These are phyloP conservation scores for Tenthredo livida DNA, from an alignment of 2,888 invertebrate genomes.

Conservation along the genomic window DNA sequence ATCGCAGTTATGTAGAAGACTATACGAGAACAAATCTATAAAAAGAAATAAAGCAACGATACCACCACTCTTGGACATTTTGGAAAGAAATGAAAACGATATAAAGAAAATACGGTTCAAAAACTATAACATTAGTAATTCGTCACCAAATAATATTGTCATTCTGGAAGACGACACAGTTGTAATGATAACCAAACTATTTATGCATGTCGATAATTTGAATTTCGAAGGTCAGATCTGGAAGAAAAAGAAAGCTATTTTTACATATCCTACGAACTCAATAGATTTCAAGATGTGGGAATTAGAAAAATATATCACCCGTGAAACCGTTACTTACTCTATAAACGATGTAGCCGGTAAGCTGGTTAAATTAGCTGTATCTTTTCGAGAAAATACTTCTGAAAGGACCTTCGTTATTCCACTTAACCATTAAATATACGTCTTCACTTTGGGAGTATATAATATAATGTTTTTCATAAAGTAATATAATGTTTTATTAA, in stretches of 20 bases:
- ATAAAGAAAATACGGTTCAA: neutral
- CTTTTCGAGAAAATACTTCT: neutral
- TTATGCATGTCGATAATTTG: neutral
- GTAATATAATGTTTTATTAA: too few species aligned
- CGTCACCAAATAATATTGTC: neutral
- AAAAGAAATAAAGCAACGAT: neutral
- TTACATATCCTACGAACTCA: neutral
- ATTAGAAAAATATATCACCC: neutral
- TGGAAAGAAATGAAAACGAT: neutral
- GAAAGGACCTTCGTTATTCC: neutral
- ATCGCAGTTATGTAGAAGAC: conserved; percentile 30
- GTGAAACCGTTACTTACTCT: neutral
- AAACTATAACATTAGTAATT: neutral
- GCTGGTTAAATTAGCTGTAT: neutral
- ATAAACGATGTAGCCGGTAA: neutral
- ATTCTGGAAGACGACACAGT: neutral
- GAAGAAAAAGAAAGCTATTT: neutral
- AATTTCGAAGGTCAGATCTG: neutral
- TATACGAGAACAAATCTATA: conserved; percentile 8
- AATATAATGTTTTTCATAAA: too few species aligned
- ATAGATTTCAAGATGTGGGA: neutral
- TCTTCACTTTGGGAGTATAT: too few species aligned
- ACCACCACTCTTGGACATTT: neutral
- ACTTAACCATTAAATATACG: neutral
- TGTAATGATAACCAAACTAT: conserved; percentile 11